Conservation (phyloP, 2,888 invertebrate genomes). For the Napeogenes inachia region DNA sequence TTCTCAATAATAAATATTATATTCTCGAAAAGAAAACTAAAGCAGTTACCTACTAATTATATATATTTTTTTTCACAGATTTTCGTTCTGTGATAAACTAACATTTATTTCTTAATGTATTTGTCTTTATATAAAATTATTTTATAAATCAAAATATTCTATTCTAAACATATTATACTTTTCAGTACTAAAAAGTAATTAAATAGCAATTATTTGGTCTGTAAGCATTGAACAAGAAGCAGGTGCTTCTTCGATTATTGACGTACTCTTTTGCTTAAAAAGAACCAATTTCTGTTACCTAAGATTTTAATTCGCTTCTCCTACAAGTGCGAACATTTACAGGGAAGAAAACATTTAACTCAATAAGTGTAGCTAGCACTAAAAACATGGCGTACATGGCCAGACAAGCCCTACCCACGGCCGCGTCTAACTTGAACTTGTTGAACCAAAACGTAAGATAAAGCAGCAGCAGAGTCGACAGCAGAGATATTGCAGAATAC, state of each 20-base stretch:
- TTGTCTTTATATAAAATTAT: neutral
- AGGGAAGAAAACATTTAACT: slow-evolving; percentile 94
- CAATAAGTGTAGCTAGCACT: slow-evolving; percentile 91
- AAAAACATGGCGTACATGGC: slow-evolving; percentile 93
- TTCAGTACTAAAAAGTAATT: neutral
- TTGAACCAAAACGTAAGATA: slow-evolving; percentile 91
- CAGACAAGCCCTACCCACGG: slow-evolving; percentile 89
- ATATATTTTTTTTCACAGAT: too few relatives aligned
- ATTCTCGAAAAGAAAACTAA: too few relatives aligned
- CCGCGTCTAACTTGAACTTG: slow-evolving; percentile 90
- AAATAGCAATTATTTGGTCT: slow-evolving; percentile 12
- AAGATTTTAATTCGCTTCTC: slow-evolving; percentile 68
- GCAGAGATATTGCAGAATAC: slow-evolving; percentile 92
- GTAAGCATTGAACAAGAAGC: slow-evolving; percentile 6
- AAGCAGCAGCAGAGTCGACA: slow-evolving; percentile 90
- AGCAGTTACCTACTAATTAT: too few relatives aligned
- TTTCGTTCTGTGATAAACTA: neutral
- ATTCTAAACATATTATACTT: slow-evolving; percentile 2
- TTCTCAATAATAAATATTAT: too few relatives aligned
- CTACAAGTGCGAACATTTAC: slow-evolving; percentile 92
- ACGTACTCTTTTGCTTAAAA: slow-evolving; percentile 21
- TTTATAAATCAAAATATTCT: slow-evolving; percentile 1
- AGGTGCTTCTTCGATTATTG: slow-evolving; percentile 14
- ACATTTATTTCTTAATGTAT: neutral
- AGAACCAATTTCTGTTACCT: slow-evolving; percentile 30